Conservation (phyloP, 2,113 vertebrate genomes). For the Clinocottus analis region DNA sequence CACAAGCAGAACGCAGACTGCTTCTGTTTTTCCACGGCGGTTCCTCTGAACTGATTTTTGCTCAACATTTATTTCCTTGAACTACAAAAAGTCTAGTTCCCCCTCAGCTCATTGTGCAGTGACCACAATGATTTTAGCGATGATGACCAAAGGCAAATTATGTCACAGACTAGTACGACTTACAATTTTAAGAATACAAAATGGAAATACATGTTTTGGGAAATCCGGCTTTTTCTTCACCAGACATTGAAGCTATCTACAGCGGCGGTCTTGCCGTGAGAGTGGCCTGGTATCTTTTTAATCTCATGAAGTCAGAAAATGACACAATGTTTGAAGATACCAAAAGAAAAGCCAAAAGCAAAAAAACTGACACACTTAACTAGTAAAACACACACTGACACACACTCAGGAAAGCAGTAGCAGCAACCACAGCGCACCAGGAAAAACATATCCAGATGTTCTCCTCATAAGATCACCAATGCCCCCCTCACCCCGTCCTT, state of each 20-base stretch:
- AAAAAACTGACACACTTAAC: conserved; percentile 69
- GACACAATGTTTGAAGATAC: conserved; percentile 53
- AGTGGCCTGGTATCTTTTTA: conserved; percentile 27
- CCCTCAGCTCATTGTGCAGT: conserved; percentile 4
- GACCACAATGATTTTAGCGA: conserved; percentile 21
- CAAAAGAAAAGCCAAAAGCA: conserved; percentile 47
- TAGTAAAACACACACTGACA: conserved; percentile 54
- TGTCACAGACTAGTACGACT: conserved; percentile 7
- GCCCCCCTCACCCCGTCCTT: conserved; percentile 52
- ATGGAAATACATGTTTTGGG: conserved; percentile 16
- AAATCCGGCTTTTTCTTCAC: conserved; percentile 11
- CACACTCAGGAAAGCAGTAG: conserved; percentile 57
- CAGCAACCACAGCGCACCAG: conserved; percentile 73
- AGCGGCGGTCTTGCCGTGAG: not conserved
- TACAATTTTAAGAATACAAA: conserved; percentile 36
- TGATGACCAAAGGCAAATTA: conserved; percentile 18
- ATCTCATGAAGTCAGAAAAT: conserved; percentile 27
- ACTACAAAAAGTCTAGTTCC: conserved; percentile 36
- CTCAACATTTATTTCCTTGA: conserved; percentile 36
- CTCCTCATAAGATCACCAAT: conserved; percentile 70
- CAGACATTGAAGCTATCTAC: not conserved
- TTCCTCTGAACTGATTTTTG: conserved; percentile 32
- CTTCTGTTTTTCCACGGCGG: conserved; percentile 28
- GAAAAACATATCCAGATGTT: conserved; percentile 85
- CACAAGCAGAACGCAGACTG: not conserved